Conservation (phyloP, 2,888 invertebrate species). For the Tipula confusa region DNA sequence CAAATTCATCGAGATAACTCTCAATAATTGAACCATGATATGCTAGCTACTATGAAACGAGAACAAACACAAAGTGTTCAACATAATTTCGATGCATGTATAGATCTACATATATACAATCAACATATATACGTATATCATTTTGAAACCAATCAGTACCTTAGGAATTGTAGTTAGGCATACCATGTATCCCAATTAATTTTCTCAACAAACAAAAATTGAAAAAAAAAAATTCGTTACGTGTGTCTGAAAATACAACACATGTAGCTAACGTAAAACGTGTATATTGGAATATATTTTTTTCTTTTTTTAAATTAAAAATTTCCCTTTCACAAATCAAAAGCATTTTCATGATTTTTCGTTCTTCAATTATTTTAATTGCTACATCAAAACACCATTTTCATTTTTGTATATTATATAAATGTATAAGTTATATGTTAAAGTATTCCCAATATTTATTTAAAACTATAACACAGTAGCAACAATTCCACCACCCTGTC, state of each 20-base stretch:
- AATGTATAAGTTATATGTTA: not conserved
- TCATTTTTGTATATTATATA: not conserved
- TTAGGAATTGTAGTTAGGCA: not conserved
- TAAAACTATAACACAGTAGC: not conserved
- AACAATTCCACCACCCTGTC: not conserved
- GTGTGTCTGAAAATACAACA: not conserved
- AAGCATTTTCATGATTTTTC: not conserved
- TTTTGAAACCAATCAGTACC: not conserved
- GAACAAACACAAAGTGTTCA: no score
- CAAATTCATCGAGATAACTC: no score
- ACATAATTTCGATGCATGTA: no score
- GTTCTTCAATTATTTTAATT: constrained; percentile 25
- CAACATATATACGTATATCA: no score
- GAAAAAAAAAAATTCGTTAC: no score
- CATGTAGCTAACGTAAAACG: not conserved
- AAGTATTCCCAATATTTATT: not conserved
- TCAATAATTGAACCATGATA: no score
- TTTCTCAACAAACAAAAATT: not conserved
- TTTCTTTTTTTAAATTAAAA: not conserved
- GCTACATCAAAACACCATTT: constrained; percentile 9
- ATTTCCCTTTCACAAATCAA: not conserved
- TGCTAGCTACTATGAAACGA: no score
- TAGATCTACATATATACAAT: no score
- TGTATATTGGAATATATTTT: not conserved
- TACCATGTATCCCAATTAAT: not conserved